Evolutionary conservation across 2,113 vertebrate species (phyloP), one percentile per base, ranked within the genome.

Genomic region (Thinocorus orbignyianus): DNA sequence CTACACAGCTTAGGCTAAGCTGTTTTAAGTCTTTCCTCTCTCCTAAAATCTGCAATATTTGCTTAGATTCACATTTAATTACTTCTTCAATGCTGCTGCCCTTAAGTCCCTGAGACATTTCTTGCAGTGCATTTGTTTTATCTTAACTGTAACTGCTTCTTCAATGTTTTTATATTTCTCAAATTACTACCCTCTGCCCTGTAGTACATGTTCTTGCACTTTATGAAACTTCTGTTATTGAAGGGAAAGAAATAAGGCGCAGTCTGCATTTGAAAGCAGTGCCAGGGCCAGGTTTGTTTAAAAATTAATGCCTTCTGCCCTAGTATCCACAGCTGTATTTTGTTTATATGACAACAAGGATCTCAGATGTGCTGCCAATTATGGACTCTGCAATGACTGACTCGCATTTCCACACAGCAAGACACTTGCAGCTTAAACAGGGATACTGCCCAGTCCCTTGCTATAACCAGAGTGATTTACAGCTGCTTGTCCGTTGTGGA

Each of bases 21-120:
- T 95, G 71, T 86, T 86, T 95, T 73, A 92, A 94, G 48, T 52
- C 92, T 88, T 80, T 76, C 20, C 9, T 85, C 87, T 82, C 82
- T 76, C 64, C 86, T 93, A 80, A 95, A 93, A 96, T 74, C 51
- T 20, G 28, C 51, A 86, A 35, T 81, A 95, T 93, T 95, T 96
- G 37, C 64, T 95, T 95, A 89, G 65, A 80, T 64, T 90, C 64
- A 76, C 33, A 66, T 73, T 69, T 91, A 90, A 95, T 90, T 87
- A 26, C 60, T 95, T 62, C 71, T 87, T 90, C 57, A 71, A 1
- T 81, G 46, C n/a, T 16, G 10, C 28, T 86, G 71, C 16, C 70
- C 69, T 82, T 77, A 92, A 88, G 37, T 85, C 72, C 1, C 14
- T 85, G 60, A 95, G 87, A 86, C 55, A 65, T 81, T 94, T 88